Percentiles rank a stretch among this genome's conserved stretches.
Evolutionary conservation across 2,113 vertebrate species (phyloP).

Genomic region (Cichladusa arquata): DNA sequence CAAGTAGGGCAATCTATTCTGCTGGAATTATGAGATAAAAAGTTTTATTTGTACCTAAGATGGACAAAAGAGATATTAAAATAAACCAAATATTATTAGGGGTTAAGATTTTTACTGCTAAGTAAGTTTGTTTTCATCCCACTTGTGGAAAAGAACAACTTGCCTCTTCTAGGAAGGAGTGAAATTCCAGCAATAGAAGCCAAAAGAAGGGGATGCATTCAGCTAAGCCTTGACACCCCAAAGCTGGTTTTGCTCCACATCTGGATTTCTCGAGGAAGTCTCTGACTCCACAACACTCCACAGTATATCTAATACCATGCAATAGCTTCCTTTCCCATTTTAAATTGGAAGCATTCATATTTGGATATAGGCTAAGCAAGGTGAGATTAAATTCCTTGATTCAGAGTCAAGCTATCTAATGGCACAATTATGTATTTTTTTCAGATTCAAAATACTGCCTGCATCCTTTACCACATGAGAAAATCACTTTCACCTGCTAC

Average conservation of each 20-base stretch:
- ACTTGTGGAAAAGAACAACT: constrained; percentile 6
- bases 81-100: not conserved
- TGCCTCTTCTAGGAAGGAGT: not conserved
- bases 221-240: not conserved
- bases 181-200: constrained; percentile 20
- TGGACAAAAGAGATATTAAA: not conserved
- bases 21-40: not conserved
- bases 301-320: not conserved
- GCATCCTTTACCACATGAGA: not conserved
- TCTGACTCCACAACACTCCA: not conserved
- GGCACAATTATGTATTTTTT: not conserved
- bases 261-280: not conserved
- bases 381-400: not conserved
- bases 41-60: constrained; percentile 12
- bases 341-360: not conserved
- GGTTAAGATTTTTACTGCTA: constrained; percentile 1
- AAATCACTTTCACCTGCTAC: not conserved
- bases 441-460: not conserved
- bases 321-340: not conserved
- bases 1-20: constrained; percentile 11
- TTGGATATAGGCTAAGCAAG: not conserved
- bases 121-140: constrained; percentile 16
- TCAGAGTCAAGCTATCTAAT: not conserved
- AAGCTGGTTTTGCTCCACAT: not conserved
- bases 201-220: not conserved